These are phyloP conservation scores for Listronotus oregonensis DNA, from an alignment of 1,140 invertebrate species.

Conservation along the genomic window DNA sequence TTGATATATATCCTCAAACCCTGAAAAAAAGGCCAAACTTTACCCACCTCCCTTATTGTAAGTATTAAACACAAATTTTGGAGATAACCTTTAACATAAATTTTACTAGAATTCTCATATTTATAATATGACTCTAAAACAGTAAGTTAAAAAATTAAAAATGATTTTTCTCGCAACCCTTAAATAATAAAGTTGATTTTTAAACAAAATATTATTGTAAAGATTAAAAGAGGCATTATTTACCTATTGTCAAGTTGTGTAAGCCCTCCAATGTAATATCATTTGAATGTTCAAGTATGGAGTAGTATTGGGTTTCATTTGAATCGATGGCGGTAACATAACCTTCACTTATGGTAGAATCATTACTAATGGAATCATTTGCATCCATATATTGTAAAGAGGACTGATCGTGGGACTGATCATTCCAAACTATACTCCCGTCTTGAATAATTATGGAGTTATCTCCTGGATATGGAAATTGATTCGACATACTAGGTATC, in stretches of 20 bases:
- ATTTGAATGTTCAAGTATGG: slow-evolving; percentile 42
- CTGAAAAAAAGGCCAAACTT: too few species aligned
- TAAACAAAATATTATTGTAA: too few species aligned
- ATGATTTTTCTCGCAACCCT: too few species aligned
- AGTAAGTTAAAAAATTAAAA: too few species aligned
- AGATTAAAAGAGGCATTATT: not conserved
- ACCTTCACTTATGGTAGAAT: slow-evolving; percentile 40
- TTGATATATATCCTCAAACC: too few species aligned
- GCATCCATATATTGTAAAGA: slow-evolving; percentile 31
- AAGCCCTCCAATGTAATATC: slow-evolving; percentile 44
- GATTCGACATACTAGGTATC: slow-evolving; percentile 14
- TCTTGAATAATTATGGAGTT: slow-evolving; percentile 23
- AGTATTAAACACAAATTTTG: too few species aligned
- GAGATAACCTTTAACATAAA: too few species aligned
- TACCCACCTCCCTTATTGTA: too few species aligned
- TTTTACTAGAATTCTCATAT: too few species aligned
- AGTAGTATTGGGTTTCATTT: slow-evolving; percentile 48
- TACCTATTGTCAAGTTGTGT: slow-evolving; percentile 31
- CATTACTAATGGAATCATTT: slow-evolving; percentile 31
- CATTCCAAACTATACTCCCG: slow-evolving; percentile 21
- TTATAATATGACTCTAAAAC: too few species aligned
- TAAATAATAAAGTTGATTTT: too few species aligned
- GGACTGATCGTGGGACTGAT: not conserved
- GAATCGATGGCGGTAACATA: too few species aligned
- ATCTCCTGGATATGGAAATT: slow-evolving; percentile 18